phyloP scores from a whole-genome alignment of 2,113 vertebrate species.

The Tichodroma muraria region DNA sequence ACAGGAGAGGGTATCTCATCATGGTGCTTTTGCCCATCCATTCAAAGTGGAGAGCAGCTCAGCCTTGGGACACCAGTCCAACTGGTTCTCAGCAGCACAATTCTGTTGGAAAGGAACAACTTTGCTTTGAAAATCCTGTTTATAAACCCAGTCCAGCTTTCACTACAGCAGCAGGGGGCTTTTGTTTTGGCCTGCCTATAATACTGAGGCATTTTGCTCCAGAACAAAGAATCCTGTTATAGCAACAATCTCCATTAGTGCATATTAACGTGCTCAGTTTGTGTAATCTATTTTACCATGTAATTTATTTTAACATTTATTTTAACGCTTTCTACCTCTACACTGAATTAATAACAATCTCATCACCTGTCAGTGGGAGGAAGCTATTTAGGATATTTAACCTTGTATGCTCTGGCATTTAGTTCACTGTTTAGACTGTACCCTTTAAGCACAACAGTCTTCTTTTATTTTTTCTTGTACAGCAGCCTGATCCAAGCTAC shows the following conservation, averaged over 20 bases:
- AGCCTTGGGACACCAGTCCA: neutral
- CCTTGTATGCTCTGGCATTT: neutral
- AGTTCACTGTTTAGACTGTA: neutral
- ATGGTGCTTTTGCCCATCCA: neutral
- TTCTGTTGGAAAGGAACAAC: neutral
- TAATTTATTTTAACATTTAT: slow-evolving; percentile 33
- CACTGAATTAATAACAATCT: neutral
- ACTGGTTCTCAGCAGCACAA: neutral
- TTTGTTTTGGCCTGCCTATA: slow-evolving; percentile 29
- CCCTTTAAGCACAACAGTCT: neutral
- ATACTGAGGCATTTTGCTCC: slow-evolving; percentile 19
- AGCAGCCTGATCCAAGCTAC: neutral
- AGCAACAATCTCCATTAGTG: slow-evolving; percentile 22
- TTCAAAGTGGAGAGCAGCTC: neutral
- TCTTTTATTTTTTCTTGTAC: neutral
- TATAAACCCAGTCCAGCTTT: slow-evolving; percentile 6
- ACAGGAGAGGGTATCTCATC: neutral
- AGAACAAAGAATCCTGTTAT: slow-evolving; percentile 48
- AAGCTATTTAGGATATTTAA: neutral
- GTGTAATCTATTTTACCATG: slow-evolving; percentile 16
- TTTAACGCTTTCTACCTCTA: slow-evolving; percentile 16
- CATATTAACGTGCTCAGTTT: slow-evolving; percentile 16
- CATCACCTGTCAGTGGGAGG: neutral
- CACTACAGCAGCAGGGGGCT: neutral
- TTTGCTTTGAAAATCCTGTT: neutral